These are phyloP conservation scores for Podilymbus podiceps DNA, from an alignment of 2,113 vertebrate species.

Conservation along the genomic window DNA sequence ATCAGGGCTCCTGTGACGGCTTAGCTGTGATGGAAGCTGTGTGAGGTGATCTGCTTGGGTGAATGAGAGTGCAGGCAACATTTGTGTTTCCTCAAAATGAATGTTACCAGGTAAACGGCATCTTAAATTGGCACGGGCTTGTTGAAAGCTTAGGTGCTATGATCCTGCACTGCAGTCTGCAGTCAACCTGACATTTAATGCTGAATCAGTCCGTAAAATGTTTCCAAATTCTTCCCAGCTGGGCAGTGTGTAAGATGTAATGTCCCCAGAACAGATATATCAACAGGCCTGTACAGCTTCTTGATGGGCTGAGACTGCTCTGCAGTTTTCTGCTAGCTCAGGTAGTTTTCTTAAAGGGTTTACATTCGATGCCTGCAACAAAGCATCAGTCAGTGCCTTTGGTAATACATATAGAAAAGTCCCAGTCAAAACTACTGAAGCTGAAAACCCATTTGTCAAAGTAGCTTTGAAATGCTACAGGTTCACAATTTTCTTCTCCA, in stretches of 20 bases:
- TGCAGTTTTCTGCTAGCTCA: neutral
- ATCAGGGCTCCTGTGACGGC: neutral
- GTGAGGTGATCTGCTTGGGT: neutral
- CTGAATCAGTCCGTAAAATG: neutral
- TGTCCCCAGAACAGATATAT: neutral
- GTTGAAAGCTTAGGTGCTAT: neutral
- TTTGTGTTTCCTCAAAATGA: neutral
- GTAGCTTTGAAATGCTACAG: neutral
- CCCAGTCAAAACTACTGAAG: neutral
- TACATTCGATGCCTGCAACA: neutral
- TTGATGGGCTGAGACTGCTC: neutral
- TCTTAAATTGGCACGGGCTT: neutral
- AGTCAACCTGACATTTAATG: neutral
- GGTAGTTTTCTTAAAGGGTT: neutral
- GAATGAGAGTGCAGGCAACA: neutral
- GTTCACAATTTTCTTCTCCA: neutral
- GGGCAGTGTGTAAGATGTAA: neutral
- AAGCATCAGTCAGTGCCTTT: neutral
- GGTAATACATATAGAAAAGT: neutral
- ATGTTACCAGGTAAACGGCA: neutral
- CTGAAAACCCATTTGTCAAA: neutral
- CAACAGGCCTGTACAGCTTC: neutral
- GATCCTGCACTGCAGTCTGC: neutral
- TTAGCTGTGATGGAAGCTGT: neutral
- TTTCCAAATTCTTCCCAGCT: conserved; percentile 6